A percentile compares a stretch with the other conserved stretches of the same genome.
These are phyloP conservation scores for Vulpes lagopus DNA, from an alignment of 2,113 vertebrate genomes.

Conservation along the genomic window DNA sequence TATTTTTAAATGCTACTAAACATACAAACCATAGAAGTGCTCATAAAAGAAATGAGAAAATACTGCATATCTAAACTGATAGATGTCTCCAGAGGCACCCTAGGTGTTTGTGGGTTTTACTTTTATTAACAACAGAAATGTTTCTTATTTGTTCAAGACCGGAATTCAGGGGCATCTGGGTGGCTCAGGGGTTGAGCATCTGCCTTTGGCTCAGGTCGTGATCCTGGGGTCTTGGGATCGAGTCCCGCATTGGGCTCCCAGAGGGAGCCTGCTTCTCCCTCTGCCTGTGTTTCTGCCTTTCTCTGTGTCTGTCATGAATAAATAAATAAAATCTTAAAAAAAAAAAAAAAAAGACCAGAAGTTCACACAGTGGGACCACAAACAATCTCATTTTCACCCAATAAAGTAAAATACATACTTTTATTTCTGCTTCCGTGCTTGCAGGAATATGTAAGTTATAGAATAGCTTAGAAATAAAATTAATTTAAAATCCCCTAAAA, in stretches of 20 bases:
- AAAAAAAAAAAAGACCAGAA: not conserved
- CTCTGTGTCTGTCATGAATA: too few species aligned
- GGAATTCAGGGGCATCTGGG: too few species aligned
- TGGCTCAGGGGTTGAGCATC: too few species aligned
- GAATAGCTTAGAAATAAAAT: not conserved
- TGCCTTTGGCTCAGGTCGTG: too few species aligned
- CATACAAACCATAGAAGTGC: not conserved
- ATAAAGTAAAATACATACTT: not conserved
- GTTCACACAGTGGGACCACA: not conserved
- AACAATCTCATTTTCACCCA: not conserved
- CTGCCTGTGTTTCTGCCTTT: too few species aligned
- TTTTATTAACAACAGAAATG: not conserved
- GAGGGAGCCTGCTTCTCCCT: too few species aligned
- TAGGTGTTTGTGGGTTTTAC: not conserved
- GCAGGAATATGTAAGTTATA: not conserved
- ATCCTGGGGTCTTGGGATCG: too few species aligned
- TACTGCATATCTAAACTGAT: too few species aligned
- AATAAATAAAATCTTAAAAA: too few species aligned
- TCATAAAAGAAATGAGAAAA: not conserved
- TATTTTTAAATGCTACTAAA: not conserved
- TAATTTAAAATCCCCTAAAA: not conserved
- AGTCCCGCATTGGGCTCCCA: too few species aligned
- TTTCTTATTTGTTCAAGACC: not conserved
- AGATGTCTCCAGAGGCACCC: not conserved
- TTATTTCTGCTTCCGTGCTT: constrained; percentile 22